phyloP scores from a whole-genome alignment of 1,140 invertebrate genomes.

The Teleogryllus occipitalis region DNA sequence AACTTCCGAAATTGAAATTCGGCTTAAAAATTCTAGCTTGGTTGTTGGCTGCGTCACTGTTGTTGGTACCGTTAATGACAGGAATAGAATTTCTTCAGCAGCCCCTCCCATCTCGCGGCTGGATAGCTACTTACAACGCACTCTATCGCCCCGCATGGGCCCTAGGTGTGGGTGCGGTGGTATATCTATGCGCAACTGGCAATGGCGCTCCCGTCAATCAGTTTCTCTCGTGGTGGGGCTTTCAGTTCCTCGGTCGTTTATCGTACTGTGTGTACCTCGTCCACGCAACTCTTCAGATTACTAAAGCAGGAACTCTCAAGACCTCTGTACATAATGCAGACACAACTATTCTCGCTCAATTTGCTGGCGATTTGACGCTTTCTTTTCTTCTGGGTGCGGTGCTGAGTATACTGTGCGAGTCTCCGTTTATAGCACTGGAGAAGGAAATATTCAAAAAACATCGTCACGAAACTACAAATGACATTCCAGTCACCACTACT shows the following conservation, averaged over 20 bases:
- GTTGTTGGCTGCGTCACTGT: not conserved
- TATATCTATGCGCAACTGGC: not conserved
- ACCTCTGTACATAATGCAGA: not conserved
- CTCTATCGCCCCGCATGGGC: not conserved
- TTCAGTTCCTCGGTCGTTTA: constrained; percentile 45
- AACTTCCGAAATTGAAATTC: not conserved
- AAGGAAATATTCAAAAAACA: not conserved
- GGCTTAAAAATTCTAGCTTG: not conserved
- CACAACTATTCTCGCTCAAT: not conserved
- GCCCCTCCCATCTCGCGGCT: not conserved
- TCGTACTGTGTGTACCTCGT: constrained; percentile 50
- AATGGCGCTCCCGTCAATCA: constrained; percentile 40
- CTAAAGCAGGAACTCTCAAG: not conserved
- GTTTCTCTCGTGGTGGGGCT: constrained; percentile 44
- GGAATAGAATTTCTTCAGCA: not conserved
- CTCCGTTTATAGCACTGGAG: not conserved
- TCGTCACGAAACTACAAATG: no score
- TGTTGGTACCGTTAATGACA: not conserved
- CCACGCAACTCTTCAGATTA: constrained; percentile 29
- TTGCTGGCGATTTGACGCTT: not conserved
- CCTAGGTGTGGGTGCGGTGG: not conserved
- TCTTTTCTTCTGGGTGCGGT: not conserved
- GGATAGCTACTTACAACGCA: not conserved
- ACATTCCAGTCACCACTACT: no score
- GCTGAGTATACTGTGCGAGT: not conserved